These are phyloP conservation scores for Tauraco erythrolophus DNA, from an alignment of 2,113 vertebrate species.

Conservation along the genomic window DNA sequence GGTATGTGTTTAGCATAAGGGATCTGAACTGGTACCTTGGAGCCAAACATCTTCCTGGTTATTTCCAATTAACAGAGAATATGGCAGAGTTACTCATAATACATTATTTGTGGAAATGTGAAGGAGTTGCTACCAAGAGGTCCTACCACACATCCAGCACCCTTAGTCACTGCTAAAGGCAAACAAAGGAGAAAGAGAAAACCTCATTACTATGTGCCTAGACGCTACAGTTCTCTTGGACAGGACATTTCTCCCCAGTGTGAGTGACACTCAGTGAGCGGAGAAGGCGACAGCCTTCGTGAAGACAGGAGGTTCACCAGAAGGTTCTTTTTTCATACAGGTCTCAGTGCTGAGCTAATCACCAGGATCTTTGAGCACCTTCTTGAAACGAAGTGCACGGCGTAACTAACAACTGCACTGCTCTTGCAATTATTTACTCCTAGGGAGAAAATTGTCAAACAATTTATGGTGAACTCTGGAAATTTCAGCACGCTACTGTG, in stretches of 20 bases:
- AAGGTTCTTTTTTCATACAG: not conserved
- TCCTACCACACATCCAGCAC: not conserved
- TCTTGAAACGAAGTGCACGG: not conserved
- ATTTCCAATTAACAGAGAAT: not conserved
- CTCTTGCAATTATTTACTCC: not conserved
- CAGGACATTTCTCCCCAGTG: rapidly evolving
- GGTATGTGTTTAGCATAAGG: not conserved
- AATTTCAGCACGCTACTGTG: not conserved
- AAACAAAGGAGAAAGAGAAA: not conserved
- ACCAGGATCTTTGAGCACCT: not conserved
- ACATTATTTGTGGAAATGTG: not conserved
- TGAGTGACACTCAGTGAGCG: not conserved
- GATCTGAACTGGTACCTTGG: not conserved
- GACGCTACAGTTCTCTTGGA: not conserved
- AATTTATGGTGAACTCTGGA: not conserved
- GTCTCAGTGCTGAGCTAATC: not conserved
- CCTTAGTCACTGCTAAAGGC: not conserved
- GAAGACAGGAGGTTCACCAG: not conserved
- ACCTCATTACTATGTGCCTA: not conserved
- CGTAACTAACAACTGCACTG: not conserved
- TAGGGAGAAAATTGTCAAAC: not conserved
- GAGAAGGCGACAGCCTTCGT: not conserved
- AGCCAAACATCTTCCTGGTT: not conserved
- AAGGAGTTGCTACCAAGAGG: rapidly evolving
- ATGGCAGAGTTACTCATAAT: not conserved